phyloP scores from a whole-genome alignment of 2,797 vertebrate species.

The Mormyrops attenuatus region DNA sequence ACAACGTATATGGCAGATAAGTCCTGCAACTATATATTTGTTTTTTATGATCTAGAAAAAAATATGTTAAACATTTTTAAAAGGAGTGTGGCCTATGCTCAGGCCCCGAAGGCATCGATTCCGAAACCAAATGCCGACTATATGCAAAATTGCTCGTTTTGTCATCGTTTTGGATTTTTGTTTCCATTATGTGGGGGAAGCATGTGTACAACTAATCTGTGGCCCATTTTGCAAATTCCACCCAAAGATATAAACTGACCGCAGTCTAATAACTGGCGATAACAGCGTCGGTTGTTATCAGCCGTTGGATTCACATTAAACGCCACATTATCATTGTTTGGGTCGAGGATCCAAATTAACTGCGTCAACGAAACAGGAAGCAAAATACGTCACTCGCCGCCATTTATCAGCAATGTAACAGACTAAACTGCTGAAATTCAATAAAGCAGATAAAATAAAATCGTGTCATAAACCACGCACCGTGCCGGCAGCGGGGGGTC shows the following conservation, averaged over 20 bases:
- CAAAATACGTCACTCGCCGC: background rate
- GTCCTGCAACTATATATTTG: background rate
- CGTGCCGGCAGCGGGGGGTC: constrained; percentile 93
- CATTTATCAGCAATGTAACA: background rate
- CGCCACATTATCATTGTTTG: constrained; percentile 11
- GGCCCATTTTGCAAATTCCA: background rate
- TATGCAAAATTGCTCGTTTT: background rate
- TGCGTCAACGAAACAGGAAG: background rate
- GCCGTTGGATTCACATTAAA: constrained; percentile 19
- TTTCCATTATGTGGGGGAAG: background rate
- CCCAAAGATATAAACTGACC: background rate
- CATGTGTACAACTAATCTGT: background rate
- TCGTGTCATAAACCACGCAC: constrained; percentile 52
- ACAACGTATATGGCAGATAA: background rate
- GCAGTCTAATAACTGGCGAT: background rate
- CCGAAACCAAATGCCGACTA: background rate
- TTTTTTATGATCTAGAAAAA: background rate
- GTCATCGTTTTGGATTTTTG: background rate
- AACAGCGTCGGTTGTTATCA: background rate
- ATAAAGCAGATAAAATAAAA: background rate
- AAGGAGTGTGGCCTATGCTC: background rate
- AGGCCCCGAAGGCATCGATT: background rate
- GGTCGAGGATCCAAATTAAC: background rate
- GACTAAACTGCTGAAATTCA: background rate
- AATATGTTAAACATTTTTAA: background rate